phyloP scores from a whole-genome alignment of 2,888 invertebrate genomes.

The Pelosia muscerda region DNA sequence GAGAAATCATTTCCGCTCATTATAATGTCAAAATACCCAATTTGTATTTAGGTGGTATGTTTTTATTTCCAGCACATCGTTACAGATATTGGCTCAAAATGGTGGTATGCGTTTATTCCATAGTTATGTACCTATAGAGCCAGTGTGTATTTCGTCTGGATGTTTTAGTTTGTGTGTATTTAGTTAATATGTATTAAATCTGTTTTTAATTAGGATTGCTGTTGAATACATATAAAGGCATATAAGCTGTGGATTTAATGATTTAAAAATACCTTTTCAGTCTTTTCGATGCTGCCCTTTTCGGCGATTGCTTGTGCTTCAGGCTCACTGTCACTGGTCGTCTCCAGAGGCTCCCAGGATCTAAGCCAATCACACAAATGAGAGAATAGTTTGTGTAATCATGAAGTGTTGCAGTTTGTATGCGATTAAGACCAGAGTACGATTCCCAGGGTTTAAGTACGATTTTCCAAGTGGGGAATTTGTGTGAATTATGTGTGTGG shows the following conservation, averaged over 20 bases:
- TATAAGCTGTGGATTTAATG: background rate
- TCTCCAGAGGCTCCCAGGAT: conserved; percentile 79
- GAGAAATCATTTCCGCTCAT: no score
- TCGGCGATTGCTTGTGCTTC: conserved; percentile 75
- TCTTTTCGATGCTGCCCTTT: conserved; percentile 84
- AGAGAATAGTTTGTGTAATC: background rate
- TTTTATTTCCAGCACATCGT: no score
- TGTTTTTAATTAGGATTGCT: no score
- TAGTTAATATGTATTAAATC: no score
- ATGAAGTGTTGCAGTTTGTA: background rate
- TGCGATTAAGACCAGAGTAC: background rate
- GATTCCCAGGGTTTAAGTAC: background rate
- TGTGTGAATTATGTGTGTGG: background rate
- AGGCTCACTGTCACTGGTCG: conserved; percentile 80
- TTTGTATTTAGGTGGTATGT: no score
- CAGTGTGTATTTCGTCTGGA: no score
- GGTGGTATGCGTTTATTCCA: no score
- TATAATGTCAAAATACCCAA: no score
- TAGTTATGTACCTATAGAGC: no score
- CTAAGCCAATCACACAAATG: conserved; percentile 48
- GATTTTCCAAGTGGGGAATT: background rate
- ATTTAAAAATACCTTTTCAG: conserved; percentile 75
- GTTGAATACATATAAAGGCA: no score
- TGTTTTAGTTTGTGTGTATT: no score
- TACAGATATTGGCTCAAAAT: no score